A percentile compares a stretch with the other conserved stretches of the same genome.
Conservation (phyloP, 2,888 invertebrate genomes). For the Marasmarcha lunaedactyla region DNA sequence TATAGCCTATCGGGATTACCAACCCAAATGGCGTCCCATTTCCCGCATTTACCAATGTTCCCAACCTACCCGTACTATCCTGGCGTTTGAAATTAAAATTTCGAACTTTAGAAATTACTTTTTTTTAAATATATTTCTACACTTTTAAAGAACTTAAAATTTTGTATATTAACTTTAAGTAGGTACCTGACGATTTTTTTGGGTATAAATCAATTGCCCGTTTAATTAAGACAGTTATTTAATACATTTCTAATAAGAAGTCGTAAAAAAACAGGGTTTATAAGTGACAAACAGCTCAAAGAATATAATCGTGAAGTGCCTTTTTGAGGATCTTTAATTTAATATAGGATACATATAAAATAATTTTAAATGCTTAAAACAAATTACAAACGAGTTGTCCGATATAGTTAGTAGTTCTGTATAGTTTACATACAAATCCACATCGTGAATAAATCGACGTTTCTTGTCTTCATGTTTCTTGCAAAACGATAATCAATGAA, state of each 20-base stretch:
- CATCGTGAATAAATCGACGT: too few species aligned
- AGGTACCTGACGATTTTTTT: neutral
- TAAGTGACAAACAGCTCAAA: conserved; percentile 48
- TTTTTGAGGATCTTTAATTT: conserved; percentile 23
- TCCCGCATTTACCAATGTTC: conserved; percentile 42
- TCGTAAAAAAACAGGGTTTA: conserved; percentile 40
- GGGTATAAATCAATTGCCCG: neutral
- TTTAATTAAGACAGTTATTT: neutral
- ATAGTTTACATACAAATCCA: too few species aligned
- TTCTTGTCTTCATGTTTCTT: too few species aligned
- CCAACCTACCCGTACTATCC: conserved; percentile 50
- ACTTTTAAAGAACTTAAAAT: neutral
- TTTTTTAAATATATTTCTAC: neutral
- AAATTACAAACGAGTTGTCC: too few species aligned
- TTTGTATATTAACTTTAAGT: neutral
- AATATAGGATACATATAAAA: conserved; percentile 21
- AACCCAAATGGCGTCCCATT: conserved; percentile 32
- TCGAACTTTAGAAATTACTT: neutral
- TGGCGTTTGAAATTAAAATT: conserved; percentile 23
- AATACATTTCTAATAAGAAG: conserved; percentile 2
- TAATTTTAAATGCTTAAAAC: too few species aligned
- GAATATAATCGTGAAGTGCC: conserved; percentile 25
- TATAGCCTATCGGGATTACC: conserved; percentile 43
- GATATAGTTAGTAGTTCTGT: too few species aligned
- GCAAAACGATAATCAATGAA: too few species aligned